Evolutionary conservation across 2,113 vertebrate species (phyloP), one percentile per base, ranked within the genome.

Genomic region (Neolamprologus ventralis): DNA sequence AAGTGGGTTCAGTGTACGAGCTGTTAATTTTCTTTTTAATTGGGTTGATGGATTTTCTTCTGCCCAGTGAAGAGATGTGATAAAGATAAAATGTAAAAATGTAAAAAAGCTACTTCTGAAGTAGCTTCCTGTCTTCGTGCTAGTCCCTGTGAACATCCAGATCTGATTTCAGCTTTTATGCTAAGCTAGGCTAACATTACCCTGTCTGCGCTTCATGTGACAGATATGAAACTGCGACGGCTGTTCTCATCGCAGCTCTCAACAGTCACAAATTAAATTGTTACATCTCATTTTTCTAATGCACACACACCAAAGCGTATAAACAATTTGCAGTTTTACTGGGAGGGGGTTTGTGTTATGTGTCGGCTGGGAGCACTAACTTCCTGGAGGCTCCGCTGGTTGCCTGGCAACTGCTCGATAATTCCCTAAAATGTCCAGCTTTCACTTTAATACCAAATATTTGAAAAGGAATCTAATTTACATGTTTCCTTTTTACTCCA

Each of bases 361-460:
- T 79, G 60, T 54, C 33, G 28, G 40, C 51, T 71, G 21, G 57
- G 47, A 63, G 45, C 60, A 28, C 23, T 80, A 51, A 54, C n/a
- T 58, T 45, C 40, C 23, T 78, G 31, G 23, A 82, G 28, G 80
- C 19, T 65, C 14, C 3, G 14, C 13, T 80, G 45, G 89, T 91
- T 88, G 83, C 83, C 79, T 84, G 83, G 87, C 55, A 91, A 89
- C 87, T 86, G 55, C 42, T 86, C 3, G 42, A 13, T 75, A 45
- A 21, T 31, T 51, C 80, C 53, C 47, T 6, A 37, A 57, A 85
- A 82, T 75, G 16, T 17, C 21, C 42, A 53, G 55, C 11, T 54
- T n/a, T 33, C 7, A 7, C 14, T 40, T 83, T 45, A 55, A 51
- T 53, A 71, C 26, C 21, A 85, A 65, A 60, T 73, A 82, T 83